Base-by-base conservation (phyloP, 2,113 vertebrate genomes). In the Ploceus nigricollis region DNA sequence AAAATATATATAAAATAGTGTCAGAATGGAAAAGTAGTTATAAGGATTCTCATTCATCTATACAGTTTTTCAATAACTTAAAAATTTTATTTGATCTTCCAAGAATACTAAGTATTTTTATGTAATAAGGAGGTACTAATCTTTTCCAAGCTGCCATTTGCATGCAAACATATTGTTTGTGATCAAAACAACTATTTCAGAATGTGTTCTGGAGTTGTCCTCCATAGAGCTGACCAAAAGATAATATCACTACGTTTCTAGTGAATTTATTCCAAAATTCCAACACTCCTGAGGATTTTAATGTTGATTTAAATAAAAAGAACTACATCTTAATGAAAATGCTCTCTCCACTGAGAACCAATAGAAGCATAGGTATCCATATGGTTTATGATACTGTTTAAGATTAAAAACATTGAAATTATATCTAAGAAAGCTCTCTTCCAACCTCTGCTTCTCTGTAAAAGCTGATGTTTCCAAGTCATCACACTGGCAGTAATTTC, bases 121-220 rank as follows among this genome's bases (percentile, higher is more conserved):
- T 65, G 50, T 21, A 53, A 65, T 40, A 51, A 76, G 13, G 11
- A 56, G 13, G 31, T 51, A 69, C 25, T n/a, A 21, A n/a, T 28
- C 2, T 68, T 60, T 53, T 78, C 13, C 42, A 73, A 83, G 51
- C 9, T 69, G 10, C 5, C 6, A 42, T 47, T 63, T 84, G 6
- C 44, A 48, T 0, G 0, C 11, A 75, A 58, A 71, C 3, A 8
- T 19, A 48, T 11, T 60, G 6, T 35, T 58, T 86, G 10, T 2
- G 4, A 60, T 56, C 10, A 81, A 83, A 89, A 33, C 8, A 30
- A 13, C 10, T 42, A 13, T 48, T 82, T 76, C 44, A 65, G 40
- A 68, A 50, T 60, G 10, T 40, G 5, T 40, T 87, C 20, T 44
- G 28, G 22, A 57, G 18, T 22, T 47, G 10, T 31, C 23, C 16